These are phyloP conservation scores for Pseudorhombus dupliciocellatus DNA, from an alignment of 2,113 vertebrate genomes.

Conservation along the genomic window DNA sequence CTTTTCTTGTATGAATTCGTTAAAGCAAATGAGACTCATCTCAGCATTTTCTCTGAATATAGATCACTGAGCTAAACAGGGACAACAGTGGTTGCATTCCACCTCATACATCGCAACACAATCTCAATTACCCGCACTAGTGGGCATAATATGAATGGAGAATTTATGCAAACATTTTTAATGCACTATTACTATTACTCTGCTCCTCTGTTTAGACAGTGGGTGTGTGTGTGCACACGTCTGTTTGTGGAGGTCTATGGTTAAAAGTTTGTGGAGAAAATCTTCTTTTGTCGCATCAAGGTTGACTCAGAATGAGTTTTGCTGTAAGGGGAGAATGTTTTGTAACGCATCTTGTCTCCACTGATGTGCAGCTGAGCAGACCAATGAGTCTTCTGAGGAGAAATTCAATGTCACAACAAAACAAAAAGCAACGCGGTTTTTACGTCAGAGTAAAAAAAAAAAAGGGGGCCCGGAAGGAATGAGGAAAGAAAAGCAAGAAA, in stretches of 20 bases:
- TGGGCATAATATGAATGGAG: slow-evolving; percentile 53
- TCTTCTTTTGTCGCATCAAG: slow-evolving; percentile 33
- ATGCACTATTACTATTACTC: slow-evolving; percentile 50
- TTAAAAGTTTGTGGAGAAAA: slow-evolving; percentile 44
- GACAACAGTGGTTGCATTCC: slow-evolving; percentile 42
- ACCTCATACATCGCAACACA: slow-evolving; percentile 54
- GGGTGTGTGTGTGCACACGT: slow-evolving; percentile 22
- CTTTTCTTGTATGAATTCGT: slow-evolving; percentile 7
- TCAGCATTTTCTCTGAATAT: slow-evolving; percentile 56
- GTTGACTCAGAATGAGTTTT: slow-evolving; percentile 49
- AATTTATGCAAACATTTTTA: slow-evolving; percentile 56
- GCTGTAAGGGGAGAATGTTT: slow-evolving; percentile 37
- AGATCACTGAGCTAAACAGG: slow-evolving; percentile 55
- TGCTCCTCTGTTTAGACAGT: slow-evolving; percentile 24
- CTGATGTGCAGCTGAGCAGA: slow-evolving; percentile 55
- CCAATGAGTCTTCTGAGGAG: slow-evolving; percentile 51
- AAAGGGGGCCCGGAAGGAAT: slow-evolving; percentile 23
- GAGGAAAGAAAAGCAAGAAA: background rate
- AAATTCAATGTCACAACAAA: slow-evolving; percentile 58
- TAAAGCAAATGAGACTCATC: slow-evolving; percentile 37
- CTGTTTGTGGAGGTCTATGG: slow-evolving; percentile 5
- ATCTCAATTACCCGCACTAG: slow-evolving; percentile 64
- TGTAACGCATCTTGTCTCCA: slow-evolving; percentile 24
- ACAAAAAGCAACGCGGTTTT: slow-evolving; percentile 27
- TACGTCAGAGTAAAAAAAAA: slow-evolving; percentile 37